These are phyloP conservation scores for Chaenogobius annularis DNA, from an alignment of 2,113 vertebrate species.

Conservation along the genomic window DNA sequence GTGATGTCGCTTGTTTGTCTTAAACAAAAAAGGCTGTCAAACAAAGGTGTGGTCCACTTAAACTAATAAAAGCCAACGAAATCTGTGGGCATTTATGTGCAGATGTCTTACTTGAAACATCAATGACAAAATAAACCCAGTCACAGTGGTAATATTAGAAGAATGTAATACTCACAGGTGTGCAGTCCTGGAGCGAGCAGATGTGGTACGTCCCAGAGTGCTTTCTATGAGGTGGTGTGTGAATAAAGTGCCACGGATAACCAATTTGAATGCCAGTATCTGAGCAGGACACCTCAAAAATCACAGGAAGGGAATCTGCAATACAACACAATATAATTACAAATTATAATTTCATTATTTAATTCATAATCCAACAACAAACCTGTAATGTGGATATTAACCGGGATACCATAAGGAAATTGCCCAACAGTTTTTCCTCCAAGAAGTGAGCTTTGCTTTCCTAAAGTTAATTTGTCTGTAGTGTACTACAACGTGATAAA, in stretches of 20 bases:
- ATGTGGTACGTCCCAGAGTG: conserved; percentile 90
- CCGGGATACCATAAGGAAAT: conserved; percentile 89
- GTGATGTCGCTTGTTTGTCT: too few relatives aligned
- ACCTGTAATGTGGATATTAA: conserved; percentile 95
- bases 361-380: conserved; percentile 36
- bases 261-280: conserved; percentile 92
- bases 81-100: neutral
- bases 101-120: neutral
- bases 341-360: neutral
- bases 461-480: conserved; percentile 81
- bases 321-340: conserved; percentile 9
- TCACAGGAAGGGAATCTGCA: conserved; percentile 84
- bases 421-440: conserved; percentile 86
- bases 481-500: conserved; percentile 83
- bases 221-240: conserved; percentile 89
- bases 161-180: conserved; percentile 78
- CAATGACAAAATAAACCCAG: neutral
- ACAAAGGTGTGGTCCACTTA: conserved; percentile 43
- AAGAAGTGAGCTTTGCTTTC: conserved; percentile 84
- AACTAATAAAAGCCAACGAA: neutral
- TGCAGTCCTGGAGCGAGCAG: conserved; percentile 85
- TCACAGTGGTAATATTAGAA: neutral
- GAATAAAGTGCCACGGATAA: conserved; percentile 95
- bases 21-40: too few relatives aligned
- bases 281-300: conserved; percentile 90